Evolutionary conservation across 2,888 invertebrate species (phyloP), one percentile per base, ranked within the genome.

Genomic region (Stenoptilia bipunctidactyla): DNA sequence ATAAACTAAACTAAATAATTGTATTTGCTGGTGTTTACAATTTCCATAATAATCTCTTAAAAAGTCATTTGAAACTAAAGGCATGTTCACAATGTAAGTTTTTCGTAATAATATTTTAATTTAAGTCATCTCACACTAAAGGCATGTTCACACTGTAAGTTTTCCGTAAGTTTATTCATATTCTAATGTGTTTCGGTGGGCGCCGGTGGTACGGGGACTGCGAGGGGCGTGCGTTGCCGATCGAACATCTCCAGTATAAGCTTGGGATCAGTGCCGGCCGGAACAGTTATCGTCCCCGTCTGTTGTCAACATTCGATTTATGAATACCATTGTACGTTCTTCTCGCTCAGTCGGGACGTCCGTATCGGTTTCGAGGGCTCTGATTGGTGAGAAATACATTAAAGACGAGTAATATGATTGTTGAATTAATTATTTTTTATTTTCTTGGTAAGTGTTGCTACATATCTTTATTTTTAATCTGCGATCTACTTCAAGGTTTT

Each of bases 211-310:
- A 74, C 66, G 41, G 85, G 84, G 42, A 72, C 75, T 51, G 64
- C 41, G 43, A 85, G 73, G 39, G 83, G 80, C 43, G 72, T 58
- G 35, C 85, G 70, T 47, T 79, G 82, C 13, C 83, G 74, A 70
- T 85, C 85, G 74, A 84, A 85, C 84, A 85, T 84, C 74, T 84
- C 84, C 51, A 85, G 73, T 55, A 85, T 85, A 56, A 82, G 75
- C 70, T 85, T 85, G 55, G 85, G 85, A 64, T 85, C 85, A 42
- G 84, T 85, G 48, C 85, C 85, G 60, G 83, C 83, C 48, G 85
- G 85, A 42, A 84, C 85, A 51, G 85, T 85, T 65, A 85, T 75
- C 49, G 84, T 85, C 54, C 85, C 84, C 72, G 84, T 85, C 85
- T 85, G 76, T 56, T 49, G 3, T 20, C 8, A 56, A 50, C 50